Conservation (phyloP, 1,140 invertebrate species). For the Holotrichia oblita region DNA sequence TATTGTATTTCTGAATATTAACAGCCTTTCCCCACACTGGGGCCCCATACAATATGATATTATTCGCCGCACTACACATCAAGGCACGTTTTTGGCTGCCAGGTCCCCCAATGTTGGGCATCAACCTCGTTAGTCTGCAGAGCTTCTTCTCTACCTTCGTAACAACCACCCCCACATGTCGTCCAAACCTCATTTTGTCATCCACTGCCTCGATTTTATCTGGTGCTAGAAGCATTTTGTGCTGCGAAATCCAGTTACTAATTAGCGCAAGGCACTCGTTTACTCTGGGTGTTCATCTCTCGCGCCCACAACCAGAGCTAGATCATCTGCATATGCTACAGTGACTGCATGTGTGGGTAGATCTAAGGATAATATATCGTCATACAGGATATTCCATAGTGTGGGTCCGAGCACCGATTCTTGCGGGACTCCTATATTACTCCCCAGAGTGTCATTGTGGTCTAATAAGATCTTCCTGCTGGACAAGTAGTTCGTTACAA, state of each 20-base stretch:
- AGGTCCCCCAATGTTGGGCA: background rate
- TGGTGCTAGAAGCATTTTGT: background rate
- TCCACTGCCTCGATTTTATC: background rate
- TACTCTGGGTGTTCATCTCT: background rate
- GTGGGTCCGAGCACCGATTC: background rate
- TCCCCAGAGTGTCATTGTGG: background rate
- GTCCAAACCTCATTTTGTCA: background rate
- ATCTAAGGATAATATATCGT: background rate
- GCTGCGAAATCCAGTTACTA: too few relatives aligned
- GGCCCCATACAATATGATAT: background rate
- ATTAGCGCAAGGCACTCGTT: too few relatives aligned
- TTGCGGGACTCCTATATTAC: background rate
- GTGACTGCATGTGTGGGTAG: background rate
- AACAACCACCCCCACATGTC: background rate
- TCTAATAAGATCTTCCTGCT: background rate
- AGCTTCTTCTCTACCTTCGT: background rate
- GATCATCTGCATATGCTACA: background rate
- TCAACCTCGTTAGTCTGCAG: background rate
- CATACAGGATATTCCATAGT: background rate
- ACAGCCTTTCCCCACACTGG: background rate
- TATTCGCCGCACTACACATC: background rate
- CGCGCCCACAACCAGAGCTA: background rate
- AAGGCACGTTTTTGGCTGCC: background rate
- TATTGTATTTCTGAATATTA: background rate
- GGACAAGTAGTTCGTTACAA: background rate